A percentile compares a stretch with the other conserved stretches of the same genome.
Evolutionary conservation across 2,797 vertebrate genomes (phyloP).

Genomic region (Chiloscyllium punctatum): DNA sequence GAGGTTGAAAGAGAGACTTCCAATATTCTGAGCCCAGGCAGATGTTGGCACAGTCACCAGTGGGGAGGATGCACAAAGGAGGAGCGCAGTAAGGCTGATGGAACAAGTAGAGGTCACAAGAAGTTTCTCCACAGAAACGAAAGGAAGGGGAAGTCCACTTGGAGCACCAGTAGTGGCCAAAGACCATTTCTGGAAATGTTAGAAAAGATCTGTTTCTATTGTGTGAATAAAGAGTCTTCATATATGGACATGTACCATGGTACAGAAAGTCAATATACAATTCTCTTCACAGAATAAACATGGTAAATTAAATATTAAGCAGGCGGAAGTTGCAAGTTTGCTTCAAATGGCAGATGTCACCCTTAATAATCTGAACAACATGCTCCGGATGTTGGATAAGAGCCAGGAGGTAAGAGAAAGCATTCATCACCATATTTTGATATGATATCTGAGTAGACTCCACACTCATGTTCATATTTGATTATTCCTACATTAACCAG

Average conservation of each 20-base stretch:
- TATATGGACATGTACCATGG: neutral
- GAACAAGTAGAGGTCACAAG: neutral
- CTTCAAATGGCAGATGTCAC: slow-evolving; percentile 63
- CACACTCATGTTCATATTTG: neutral
- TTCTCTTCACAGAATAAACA: slow-evolving; percentile 61
- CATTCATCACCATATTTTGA: neutral
- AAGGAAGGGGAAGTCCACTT: neutral
- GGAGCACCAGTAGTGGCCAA: neutral
- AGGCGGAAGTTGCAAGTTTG: slow-evolving; percentile 56
- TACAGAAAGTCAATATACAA: neutral
- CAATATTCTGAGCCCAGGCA: neutral
- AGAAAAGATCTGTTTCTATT: neutral
- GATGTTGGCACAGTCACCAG: neutral
- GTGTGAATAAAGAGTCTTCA: neutral
- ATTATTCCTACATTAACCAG: slow-evolving; percentile 50
- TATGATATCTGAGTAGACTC: neutral
- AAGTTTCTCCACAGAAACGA: neutral
- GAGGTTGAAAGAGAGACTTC: neutral
- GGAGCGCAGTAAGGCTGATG: neutral
- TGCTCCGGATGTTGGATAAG: slow-evolving; percentile 59
- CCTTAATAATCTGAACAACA: slow-evolving; percentile 61
- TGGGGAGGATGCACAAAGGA: neutral
- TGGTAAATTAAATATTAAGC: slow-evolving; percentile 60
- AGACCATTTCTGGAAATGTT: neutral
- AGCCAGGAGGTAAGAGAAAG: slow-evolving; percentile 70